These are phyloP conservation scores for Macropus fuliginosus DNA, from an alignment of 2,797 vertebrate species.

Conservation along the genomic window DNA sequence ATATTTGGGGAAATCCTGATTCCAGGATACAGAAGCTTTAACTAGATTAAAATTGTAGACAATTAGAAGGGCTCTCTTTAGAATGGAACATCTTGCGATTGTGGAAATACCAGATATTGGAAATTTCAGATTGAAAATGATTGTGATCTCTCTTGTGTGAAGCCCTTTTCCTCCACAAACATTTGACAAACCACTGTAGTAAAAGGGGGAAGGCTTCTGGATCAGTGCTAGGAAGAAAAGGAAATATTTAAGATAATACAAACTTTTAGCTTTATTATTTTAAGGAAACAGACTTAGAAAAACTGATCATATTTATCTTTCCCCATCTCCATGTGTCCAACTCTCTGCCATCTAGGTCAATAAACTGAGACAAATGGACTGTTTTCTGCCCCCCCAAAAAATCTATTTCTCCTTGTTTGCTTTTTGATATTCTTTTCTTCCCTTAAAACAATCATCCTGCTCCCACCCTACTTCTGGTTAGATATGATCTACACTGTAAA, in stretches of 20 bases:
- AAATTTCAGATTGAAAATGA: constrained; percentile 60
- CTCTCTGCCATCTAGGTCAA: constrained; percentile 73
- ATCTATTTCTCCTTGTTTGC: neutral
- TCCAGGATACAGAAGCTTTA: constrained; percentile 63
- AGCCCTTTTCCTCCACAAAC: constrained; percentile 37
- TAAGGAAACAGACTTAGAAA: constrained; percentile 76
- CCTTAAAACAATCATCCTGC: neutral
- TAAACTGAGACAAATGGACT: constrained; percentile 78
- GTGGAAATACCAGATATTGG: constrained; percentile 63
- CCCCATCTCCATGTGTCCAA: constrained; percentile 79
- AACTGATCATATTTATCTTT: constrained; percentile 80
- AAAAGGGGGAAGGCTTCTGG: constrained; percentile 58
- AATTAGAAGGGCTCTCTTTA: constrained; percentile 67
- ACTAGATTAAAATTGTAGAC: constrained; percentile 55
- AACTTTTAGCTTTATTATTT: constrained; percentile 71
- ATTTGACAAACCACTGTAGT: constrained; percentile 27
- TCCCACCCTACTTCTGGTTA: neutral
- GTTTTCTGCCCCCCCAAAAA: constrained; percentile 53
- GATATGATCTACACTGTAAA: neutral
- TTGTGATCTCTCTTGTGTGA: constrained; percentile 50
- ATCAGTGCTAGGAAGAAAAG: constrained; percentile 69
- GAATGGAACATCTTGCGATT: constrained; percentile 63
- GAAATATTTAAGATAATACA: constrained; percentile 71
- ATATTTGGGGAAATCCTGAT: constrained; percentile 62
- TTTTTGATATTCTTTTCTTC: neutral